Conservation (phyloP, 2,113 vertebrate genomes). For the Puntigrus tetrazona region DNA sequence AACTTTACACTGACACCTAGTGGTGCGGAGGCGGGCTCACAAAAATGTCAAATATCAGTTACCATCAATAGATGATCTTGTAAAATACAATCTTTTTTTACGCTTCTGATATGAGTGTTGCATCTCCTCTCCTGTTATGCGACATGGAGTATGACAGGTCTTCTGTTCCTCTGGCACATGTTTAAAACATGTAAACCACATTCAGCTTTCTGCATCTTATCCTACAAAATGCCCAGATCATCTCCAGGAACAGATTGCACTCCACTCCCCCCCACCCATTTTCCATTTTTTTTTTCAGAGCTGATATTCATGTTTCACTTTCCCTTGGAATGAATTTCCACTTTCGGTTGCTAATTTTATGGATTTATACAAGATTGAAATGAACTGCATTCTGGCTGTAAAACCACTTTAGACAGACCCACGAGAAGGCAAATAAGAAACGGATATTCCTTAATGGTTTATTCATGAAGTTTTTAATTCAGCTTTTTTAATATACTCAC, state of each 20-base stretch:
- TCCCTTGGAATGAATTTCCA: conserved; percentile 23
- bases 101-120: neutral
- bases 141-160: neutral
- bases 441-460: conserved; percentile 30
- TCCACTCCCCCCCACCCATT: neutral
- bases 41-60: neutral
- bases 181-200: conserved; percentile 17
- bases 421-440: neutral
- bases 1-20: neutral
- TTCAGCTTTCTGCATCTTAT: neutral
- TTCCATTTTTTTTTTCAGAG: neutral
- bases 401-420: conserved; percentile 6
- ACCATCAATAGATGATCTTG: neutral
- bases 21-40: neutral
- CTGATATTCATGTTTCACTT: conserved; percentile 33
- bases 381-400: conserved; percentile 20
- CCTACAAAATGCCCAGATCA: neutral
- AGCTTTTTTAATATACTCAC: neutral
- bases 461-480: conserved; percentile 37
- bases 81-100: neutral
- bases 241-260: conserved; percentile 35
- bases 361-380: conserved; percentile 49
- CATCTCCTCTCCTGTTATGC: neutral
- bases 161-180: neutral
- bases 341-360: conserved; percentile 46